phyloP scores from a whole-genome alignment of 1,140 invertebrate genomes.

The Saccostrea glomerata region DNA sequence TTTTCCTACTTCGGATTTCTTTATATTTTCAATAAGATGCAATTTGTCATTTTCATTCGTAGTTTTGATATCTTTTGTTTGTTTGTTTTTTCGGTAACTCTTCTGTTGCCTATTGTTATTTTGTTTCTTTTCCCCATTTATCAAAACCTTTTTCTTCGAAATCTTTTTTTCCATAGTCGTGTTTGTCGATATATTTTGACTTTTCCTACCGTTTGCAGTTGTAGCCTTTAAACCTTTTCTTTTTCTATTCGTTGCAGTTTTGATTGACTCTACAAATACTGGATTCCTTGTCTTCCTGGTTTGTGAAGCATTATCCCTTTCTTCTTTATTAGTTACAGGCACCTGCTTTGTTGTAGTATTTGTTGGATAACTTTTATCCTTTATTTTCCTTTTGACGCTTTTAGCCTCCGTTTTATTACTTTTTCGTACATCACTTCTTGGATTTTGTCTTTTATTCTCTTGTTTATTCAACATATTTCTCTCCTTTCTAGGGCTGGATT shows the following conservation, averaged over 20 bases:
- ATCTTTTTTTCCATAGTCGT: too few relatives aligned
- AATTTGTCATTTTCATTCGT: too few relatives aligned
- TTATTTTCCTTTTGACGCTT: not conserved
- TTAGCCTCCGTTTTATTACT: not conserved
- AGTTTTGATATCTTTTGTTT: too few relatives aligned
- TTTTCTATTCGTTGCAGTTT: too few relatives aligned
- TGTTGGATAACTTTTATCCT: not conserved
- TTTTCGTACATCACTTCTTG: not conserved
- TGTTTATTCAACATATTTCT: too few relatives aligned
- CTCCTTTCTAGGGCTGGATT: not conserved
- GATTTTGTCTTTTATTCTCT: not conserved
- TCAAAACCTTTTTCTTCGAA: too few relatives aligned
- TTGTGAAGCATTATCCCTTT: not conserved
- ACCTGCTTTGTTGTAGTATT: not conserved
- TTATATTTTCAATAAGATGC: too few relatives aligned
- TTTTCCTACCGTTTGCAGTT: too few relatives aligned
- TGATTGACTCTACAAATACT: too few relatives aligned
- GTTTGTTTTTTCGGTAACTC: not conserved
- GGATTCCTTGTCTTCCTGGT: not conserved
- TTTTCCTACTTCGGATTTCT: too few relatives aligned
- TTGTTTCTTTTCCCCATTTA: not conserved
- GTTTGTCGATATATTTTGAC: too few relatives aligned
- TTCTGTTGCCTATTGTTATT: not conserved
- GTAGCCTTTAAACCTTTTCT: too few relatives aligned
- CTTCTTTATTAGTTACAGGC: not conserved